Conservation (phyloP, 2,113 vertebrate species). For the Falcunculus frontatus region DNA sequence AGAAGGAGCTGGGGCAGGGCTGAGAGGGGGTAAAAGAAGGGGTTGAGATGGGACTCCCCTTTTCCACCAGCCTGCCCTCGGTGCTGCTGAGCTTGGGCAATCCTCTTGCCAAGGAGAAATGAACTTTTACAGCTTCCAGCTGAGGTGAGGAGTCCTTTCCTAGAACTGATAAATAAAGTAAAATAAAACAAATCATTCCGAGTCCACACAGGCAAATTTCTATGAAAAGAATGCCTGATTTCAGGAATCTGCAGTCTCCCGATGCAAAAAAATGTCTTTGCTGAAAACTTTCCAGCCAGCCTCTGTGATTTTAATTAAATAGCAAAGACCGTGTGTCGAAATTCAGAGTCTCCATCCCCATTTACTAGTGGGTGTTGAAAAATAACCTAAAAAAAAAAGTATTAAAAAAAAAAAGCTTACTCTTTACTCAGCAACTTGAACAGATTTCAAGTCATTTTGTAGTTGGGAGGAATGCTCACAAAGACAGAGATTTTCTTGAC, state of each 20-base stretch:
- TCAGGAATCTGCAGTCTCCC: background rate
- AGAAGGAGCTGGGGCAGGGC: background rate
- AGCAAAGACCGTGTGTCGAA: background rate
- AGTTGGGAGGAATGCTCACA: constrained; percentile 43
- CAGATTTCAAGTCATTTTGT: constrained; percentile 45
- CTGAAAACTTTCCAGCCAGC: constrained; percentile 26
- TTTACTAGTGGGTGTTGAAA: constrained; percentile 36
- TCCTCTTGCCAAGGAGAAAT: background rate
- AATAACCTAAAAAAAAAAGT: background rate
- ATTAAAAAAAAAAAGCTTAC: background rate
- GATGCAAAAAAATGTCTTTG: background rate
- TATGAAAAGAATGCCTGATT: background rate
- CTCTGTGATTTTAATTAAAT: constrained; percentile 61
- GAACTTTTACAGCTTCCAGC: background rate
- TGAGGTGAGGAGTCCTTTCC: background rate
- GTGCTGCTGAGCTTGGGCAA: background rate
- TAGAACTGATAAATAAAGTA: background rate
- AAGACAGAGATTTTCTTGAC: constrained; percentile 17
- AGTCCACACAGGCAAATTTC: background rate
- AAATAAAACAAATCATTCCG: background rate
- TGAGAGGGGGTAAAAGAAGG: background rate
- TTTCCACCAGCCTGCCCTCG: background rate
- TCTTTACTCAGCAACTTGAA: constrained; percentile 33
- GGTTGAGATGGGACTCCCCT: background rate
- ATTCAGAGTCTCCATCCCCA: background rate